These are phyloP conservation scores for Pseudochromis fuscus DNA, from an alignment of 2,797 vertebrate genomes.

Conservation along the genomic window DNA sequence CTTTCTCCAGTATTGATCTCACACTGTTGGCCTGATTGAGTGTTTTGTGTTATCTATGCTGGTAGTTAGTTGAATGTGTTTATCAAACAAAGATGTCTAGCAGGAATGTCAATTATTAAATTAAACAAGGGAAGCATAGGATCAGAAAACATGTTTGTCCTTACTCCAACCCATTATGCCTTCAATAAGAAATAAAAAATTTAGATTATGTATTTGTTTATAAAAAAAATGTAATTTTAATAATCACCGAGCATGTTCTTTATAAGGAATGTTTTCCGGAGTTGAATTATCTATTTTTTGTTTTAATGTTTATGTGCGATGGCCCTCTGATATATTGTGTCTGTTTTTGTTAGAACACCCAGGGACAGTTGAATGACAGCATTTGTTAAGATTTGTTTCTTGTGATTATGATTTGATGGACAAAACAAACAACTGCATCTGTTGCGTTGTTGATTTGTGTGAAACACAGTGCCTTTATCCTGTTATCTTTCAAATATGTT, in stretches of 20 bases:
- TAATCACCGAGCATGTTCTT: slow-evolving; percentile 83
- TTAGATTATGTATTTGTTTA: slow-evolving; percentile 83
- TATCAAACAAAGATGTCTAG: slow-evolving; percentile 42
- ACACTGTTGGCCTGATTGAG: slow-evolving; percentile 36
- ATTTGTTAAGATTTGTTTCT: slow-evolving; percentile 82
- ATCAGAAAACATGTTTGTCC: slow-evolving; percentile 66
- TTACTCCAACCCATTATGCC: slow-evolving; percentile 77
- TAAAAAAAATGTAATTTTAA: slow-evolving; percentile 75
- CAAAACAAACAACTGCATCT: slow-evolving; percentile 82
- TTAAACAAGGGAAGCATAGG: slow-evolving; percentile 56
- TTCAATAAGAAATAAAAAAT: slow-evolving; percentile 73
- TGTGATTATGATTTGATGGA: slow-evolving; percentile 77
- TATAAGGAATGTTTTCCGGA: slow-evolving; percentile 80
- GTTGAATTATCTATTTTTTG: slow-evolving; percentile 79
- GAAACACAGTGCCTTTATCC: slow-evolving; percentile 83
- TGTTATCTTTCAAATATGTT: slow-evolving; percentile 72
- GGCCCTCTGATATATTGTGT: slow-evolving; percentile 72
- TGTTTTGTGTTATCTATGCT: slow-evolving; percentile 54
- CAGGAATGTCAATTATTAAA: slow-evolving; percentile 62
- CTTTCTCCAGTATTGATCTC: slow-evolving; percentile 36
- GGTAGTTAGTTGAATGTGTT: slow-evolving; percentile 74
- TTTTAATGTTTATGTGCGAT: slow-evolving; percentile 69
- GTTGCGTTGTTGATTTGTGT: slow-evolving; percentile 79
- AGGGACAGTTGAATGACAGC: slow-evolving; percentile 68
- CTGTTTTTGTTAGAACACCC: slow-evolving; percentile 65